Evolutionary conservation across 1,140 invertebrate genomes (phyloP), one percentile per base, ranked within the genome.

Genomic region (Chlorops oryzae): DNA sequence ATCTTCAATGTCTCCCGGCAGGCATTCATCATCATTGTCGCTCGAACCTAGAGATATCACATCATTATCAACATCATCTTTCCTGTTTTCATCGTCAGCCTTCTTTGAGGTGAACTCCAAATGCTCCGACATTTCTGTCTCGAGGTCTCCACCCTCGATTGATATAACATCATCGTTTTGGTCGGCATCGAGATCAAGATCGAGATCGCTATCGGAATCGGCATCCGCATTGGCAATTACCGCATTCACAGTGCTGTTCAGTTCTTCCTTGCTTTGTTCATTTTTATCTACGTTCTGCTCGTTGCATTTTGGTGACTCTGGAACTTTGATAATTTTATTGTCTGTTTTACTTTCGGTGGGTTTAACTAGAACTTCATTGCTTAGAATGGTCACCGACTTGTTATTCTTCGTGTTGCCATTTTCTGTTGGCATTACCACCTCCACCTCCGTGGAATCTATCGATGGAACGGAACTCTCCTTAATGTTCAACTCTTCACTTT

Each of bases 161-260:
- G 69, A 70, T 34, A 72, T 72, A 2, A 71, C 56, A 56, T 72
- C 69, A 42, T 72, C 68, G 51, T 70, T 69, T 25, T 64, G 60
- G 57, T 72, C 63, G 22, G 63, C 63, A 45, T 70, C 64, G 5
- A 67, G 61, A 25, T 32, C 48, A 9, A 39, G 13, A 24, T 6
- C 21, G 7, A 28, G 42, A 4, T 27, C 48, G 21, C 13, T 17
- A 15, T 55, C 42, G 9, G 22, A n/a, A 2, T 27, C 20, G 3
- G 1, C 21, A 6, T 41, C 6, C 17, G 40, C 28, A 20, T 10
- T 15, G 37, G 53, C 37, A 35, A 24, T 3, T 17, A 47, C 46
- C 2, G 20, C 12, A 0, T 27, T 2, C 3, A 32, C 18, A 2
- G 40, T 9, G 20, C 27, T 25, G 9, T 53, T 32, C 10, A 38